Evolutionary conservation across 2,888 invertebrate species (phyloP).

Genomic region (Tridacna crocea): DNA sequence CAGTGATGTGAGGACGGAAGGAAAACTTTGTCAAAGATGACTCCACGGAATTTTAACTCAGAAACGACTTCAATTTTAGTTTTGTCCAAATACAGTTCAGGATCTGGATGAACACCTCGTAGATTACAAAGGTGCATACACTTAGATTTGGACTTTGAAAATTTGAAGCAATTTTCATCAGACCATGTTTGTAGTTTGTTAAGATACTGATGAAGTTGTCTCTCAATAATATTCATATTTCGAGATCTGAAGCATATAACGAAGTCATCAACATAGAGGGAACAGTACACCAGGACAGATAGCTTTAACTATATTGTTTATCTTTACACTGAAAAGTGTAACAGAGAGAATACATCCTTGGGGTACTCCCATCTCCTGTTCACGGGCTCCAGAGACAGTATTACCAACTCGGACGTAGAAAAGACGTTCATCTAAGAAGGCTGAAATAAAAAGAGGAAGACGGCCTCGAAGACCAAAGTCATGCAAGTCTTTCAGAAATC

Average conservation of each 20-base stretch:
- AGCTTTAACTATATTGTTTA: not conserved
- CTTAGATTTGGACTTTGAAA: constrained; percentile 45
- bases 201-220: not conserved
- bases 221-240: constrained; percentile 11
- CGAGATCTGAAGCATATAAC: constrained; percentile 2
- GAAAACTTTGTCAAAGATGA: constrained; percentile 54
- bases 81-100: constrained; percentile 25
- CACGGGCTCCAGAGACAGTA: no score
- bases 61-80: constrained; percentile 30
- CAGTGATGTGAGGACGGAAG: constrained; percentile 46
- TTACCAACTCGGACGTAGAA: not conserved
- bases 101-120: constrained; percentile 33
- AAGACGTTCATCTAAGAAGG: not conserved
- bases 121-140: constrained; percentile 43
- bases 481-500: not conserved
- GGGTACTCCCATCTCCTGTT: no score
- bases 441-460: constrained; percentile 6
- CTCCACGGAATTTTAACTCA: constrained; percentile 46
- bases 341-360: no score
- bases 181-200: not conserved
- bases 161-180: constrained; percentile 47
- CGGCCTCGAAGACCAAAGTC: constrained; percentile 2
- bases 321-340: constrained; percentile 9
- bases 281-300: not conserved
- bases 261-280: not conserved